Evolutionary conservation across 2,888 invertebrate species (phyloP), one percentile per base, ranked within the genome.

Genomic region (Pycnomerus fuliginosus): DNA sequence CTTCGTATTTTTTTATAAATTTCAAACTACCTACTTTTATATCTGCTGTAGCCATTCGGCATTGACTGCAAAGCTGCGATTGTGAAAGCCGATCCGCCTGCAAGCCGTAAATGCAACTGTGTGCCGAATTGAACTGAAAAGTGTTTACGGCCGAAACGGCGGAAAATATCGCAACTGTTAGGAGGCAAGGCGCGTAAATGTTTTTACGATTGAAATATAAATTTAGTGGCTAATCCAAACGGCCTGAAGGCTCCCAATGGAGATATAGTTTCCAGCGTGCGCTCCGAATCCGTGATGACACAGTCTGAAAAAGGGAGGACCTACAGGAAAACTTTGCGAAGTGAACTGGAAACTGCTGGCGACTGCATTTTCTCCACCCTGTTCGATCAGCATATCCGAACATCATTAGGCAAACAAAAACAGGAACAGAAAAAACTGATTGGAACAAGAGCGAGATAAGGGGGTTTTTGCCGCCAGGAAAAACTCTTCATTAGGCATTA

Each of bases 401-500:
- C 20, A 48, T 50, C 50, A 50, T 50, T 50, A 50, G 50, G n/a
- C 32, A 50, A 47, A 50, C 35, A 40, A 7, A 12, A 14, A n/a
- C 27, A 11, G 10, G 32, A 10, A 32, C 17, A 34, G 15, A 22
- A 34, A 34, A 22, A 17, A n/a, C n/a, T n/a, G n/a, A n/a, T n/a
- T n/a, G n/a, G n/a, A n/a, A n/a, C n/a, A n/a, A n/a, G n/a, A n/a
- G n/a, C n/a, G n/a, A n/a, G n/a, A n/a, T n/a, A n/a, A n/a, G n/a
- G n/a, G n/a, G 31, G 15, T 13, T 39, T 39, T 17, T 20, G 23
- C 16, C 17, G 23, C 15, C 40, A 43, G 39, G 50, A 58, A 55
- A 57, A 52, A 50, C 58, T 55, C 61, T 66, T 66, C 68, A 66
- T 68, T 66, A 66, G 61, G 60, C 62, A 60, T 63, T 68, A 66